phyloP scores from a whole-genome alignment of 2,888 invertebrate genomes.

The Leptinotarsa tumamoca region DNA sequence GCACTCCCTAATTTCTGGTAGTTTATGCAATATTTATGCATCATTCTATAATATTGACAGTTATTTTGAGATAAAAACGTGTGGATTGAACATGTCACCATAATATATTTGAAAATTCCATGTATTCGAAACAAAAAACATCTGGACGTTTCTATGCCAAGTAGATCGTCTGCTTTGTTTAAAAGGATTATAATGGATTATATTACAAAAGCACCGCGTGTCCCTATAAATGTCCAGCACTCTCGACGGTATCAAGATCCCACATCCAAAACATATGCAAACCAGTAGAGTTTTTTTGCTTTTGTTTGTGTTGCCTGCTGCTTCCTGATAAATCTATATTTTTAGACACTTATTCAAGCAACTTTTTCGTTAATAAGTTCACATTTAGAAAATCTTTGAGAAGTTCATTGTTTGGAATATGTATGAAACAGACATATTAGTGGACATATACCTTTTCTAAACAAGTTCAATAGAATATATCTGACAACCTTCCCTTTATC shows the following conservation, averaged over 20 bases:
- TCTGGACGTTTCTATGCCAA: slow-evolving; percentile 41
- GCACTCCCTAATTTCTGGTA: too few species aligned
- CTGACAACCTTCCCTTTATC: too few species aligned
- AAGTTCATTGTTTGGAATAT: too few species aligned
- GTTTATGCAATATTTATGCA: too few species aligned
- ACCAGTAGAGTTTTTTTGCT: slow-evolving; percentile 38
- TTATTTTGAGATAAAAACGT: not conserved
- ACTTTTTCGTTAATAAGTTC: not conserved
- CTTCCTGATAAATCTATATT: slow-evolving; percentile 10
- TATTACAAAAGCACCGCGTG: slow-evolving; percentile 55
- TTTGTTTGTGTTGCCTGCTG: slow-evolving; percentile 21
- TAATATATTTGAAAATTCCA: not conserved
- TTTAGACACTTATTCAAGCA: not conserved
- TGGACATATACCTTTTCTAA: too few species aligned
- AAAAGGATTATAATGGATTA: slow-evolving; percentile 53
- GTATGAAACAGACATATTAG: too few species aligned
- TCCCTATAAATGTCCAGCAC: slow-evolving; percentile 50
- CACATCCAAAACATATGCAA: slow-evolving; percentile 27
- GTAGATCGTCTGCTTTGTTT: slow-evolving; percentile 53
- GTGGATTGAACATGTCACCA: not conserved
- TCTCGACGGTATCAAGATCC: slow-evolving; percentile 34
- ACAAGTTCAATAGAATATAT: too few species aligned
- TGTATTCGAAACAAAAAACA: slow-evolving; percentile 40
- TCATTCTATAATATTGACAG: too few species aligned
- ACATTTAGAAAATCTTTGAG: not conserved